Evolutionary conservation across 2,797 vertebrate genomes (phyloP).

Genomic region (Rhinatrema bivittatum): DNA sequence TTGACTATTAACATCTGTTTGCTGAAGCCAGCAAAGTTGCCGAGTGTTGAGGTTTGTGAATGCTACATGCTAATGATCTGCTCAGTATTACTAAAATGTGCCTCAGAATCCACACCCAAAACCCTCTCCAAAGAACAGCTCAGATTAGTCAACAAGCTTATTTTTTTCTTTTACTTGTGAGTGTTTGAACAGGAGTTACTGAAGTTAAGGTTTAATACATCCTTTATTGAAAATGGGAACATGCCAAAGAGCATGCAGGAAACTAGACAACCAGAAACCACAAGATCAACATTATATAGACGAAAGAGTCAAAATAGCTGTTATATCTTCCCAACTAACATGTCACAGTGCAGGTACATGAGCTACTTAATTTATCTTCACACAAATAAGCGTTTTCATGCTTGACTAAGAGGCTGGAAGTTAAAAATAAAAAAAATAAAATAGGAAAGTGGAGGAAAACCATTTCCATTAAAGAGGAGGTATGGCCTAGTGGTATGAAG

Average conservation of each 20-base stretch:
- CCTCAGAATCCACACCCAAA: constrained; percentile 54
- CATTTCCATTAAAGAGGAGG: no score
- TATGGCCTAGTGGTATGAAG: no score
- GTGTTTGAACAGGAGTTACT: no score
- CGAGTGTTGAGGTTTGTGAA: constrained; percentile 59
- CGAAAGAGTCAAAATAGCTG: constrained; percentile 13
- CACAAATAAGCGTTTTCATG: no score
- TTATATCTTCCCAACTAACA: constrained; percentile 16
- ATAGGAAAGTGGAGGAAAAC: no score
- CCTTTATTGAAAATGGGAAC: constrained; percentile 50
- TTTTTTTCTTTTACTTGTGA: no score
- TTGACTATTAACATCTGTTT: constrained; percentile 63
- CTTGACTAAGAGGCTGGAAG: no score
- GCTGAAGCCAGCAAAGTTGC: constrained; percentile 52
- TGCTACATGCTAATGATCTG: constrained; percentile 61
- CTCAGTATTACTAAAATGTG: constrained; percentile 55
- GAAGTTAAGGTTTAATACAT: constrained; percentile 31
- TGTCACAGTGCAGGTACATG: no score
- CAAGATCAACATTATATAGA: constrained; percentile 35
- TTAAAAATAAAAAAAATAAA: no score
- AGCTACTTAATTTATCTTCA: no score
- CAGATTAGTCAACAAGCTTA: no score
- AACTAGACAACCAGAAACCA: constrained; percentile 40
- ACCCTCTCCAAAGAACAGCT: constrained; percentile 36
- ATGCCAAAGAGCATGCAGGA: constrained; percentile 24